Percentiles rank a stretch among this genome's conserved stretches.
phyloP scores from a whole-genome alignment of 2,113 vertebrate genomes.

The Myiozetetes cayanensis region DNA sequence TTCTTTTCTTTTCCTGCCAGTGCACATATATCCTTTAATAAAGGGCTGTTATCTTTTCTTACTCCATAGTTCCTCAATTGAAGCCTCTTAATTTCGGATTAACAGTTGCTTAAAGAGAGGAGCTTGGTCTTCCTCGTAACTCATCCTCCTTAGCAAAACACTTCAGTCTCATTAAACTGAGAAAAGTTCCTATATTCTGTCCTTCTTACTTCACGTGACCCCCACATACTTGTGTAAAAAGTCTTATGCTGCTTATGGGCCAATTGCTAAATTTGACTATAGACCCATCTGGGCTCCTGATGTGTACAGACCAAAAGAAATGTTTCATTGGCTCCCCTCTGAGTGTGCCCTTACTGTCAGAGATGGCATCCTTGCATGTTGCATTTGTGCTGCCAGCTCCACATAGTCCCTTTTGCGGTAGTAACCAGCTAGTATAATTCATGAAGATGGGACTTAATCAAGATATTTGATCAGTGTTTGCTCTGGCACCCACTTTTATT shows the following conservation, averaged over 20 bases:
- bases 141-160: too few species aligned
- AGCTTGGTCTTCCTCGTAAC: too few species aligned
- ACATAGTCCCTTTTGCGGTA: too few species aligned
- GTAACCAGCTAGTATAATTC: neutral
- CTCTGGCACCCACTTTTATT: neutral
- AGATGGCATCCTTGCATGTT: neutral
- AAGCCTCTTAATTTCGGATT: too few species aligned
- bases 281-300: fast-evolving
- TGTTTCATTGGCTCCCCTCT: neutral
- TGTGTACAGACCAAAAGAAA: neutral
- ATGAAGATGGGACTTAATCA: neutral
- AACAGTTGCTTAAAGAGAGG: too few species aligned
- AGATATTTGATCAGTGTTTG: neutral
- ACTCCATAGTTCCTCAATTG: too few species aligned
- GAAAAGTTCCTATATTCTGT: neutral
- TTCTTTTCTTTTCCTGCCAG: too few species aligned
- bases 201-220: neutral
- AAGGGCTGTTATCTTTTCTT: too few species aligned
- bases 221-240: neutral
- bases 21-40: too few species aligned
- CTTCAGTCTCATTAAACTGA: too few species aligned
- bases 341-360: neutral
- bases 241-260: neutral
- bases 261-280: neutral
- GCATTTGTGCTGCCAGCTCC: neutral